Evolutionary conservation across 1,140 invertebrate genomes (phyloP).

Genomic region (Drosophila repleta): DNA sequence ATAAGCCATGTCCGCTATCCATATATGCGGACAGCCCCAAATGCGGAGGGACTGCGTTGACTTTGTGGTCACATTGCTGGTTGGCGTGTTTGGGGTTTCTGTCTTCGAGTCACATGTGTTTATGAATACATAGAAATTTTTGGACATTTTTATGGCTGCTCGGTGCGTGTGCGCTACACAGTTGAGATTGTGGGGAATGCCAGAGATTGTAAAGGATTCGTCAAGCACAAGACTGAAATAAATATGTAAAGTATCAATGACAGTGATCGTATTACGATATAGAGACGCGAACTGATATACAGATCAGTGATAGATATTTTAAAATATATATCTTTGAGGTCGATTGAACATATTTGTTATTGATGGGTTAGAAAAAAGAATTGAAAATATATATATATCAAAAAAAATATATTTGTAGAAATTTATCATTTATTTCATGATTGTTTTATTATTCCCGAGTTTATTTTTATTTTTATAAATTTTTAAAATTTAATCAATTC

Average conservation of each 20-base stretch:
- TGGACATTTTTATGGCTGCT: constrained; percentile 76
- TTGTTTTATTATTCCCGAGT: too few species aligned
- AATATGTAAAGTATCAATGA: constrained; percentile 36
- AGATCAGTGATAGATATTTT: background rate
- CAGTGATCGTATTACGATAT: constrained; percentile 48
- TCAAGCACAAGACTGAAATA: constrained; percentile 4
- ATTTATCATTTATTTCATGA: too few species aligned
- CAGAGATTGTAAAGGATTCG: constrained; percentile 29
- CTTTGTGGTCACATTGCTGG: constrained; percentile 55
- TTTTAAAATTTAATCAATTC: too few species aligned
- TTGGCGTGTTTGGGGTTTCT: constrained; percentile 54
- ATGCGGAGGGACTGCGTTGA: constrained; percentile 5
- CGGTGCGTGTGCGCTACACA: constrained; percentile 44
- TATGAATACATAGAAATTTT: constrained; percentile 75
- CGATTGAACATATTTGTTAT: too few species aligned
- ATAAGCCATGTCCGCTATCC: constrained; percentile 50
- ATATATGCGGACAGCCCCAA: constrained; percentile 32
- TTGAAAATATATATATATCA: too few species aligned
- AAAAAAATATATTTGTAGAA: too few species aligned
- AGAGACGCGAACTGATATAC: too few species aligned
- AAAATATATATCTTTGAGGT: background rate
- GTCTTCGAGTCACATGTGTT: constrained; percentile 67
- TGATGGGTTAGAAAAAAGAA: too few species aligned
- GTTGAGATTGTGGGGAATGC: constrained; percentile 26
- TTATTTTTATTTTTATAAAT: too few species aligned